phyloP scores from a whole-genome alignment of 2,113 vertebrate species.

The Ia io region DNA sequence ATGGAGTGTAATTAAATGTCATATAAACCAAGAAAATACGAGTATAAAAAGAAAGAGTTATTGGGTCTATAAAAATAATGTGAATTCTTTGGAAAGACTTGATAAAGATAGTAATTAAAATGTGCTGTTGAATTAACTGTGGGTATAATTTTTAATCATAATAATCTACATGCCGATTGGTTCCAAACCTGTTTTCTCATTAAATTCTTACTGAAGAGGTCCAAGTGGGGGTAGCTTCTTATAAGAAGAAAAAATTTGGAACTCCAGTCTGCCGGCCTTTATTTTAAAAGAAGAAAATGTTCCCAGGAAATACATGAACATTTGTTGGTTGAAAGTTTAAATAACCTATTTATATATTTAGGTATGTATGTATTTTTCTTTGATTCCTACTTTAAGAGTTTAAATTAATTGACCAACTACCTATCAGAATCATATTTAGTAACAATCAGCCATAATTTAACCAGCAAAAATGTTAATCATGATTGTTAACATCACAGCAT shows the following conservation, averaged over 20 bases:
- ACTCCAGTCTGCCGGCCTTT: neutral
- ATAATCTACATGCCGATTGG: conserved; percentile 10
- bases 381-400: neutral
- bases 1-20: conserved; percentile 42
- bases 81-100: conserved; percentile 39
- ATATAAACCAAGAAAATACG: conserved; percentile 45
- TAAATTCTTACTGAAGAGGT: conserved; percentile 15
- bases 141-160: neutral
- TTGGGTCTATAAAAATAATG: conserved; percentile 48
- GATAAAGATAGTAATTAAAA: conserved; percentile 54
- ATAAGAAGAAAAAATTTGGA: neutral
- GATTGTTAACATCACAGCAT: neutral
- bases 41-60: conserved; percentile 40
- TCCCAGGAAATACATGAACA: neutral
- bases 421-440: neutral
- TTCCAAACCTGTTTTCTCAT: conserved; percentile 22
- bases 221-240: neutral
- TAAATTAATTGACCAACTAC: neutral
- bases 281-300: neutral
- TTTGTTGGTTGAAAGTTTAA: neutral
- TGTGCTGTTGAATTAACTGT: neutral
- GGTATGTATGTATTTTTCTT: neutral
- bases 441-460: neutral
- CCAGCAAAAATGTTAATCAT: neutral
- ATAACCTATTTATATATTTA: conserved; percentile 34